These are phyloP conservation scores for Hirtodrosophila alboralis DNA, from an alignment of 2,888 invertebrate species.

Conservation along the genomic window DNA sequence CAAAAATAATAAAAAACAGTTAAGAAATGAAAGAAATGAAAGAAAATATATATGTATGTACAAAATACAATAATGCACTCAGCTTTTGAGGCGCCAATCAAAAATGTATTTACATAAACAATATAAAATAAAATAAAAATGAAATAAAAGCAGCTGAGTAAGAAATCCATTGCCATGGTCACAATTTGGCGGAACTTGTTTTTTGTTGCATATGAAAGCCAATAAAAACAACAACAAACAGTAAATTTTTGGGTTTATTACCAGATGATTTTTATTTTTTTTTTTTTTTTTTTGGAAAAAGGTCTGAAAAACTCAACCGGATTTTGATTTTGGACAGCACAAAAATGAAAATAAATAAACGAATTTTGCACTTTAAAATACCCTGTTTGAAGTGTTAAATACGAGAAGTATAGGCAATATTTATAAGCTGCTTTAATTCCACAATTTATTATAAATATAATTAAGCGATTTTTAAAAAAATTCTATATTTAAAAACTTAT, in stretches of 20 bases:
- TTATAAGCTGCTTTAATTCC: too few relatives aligned
- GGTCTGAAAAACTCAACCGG: constrained; percentile 46
- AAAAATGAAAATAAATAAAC: constrained; percentile 7
- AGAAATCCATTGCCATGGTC: constrained; percentile 79
- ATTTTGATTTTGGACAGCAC: constrained; percentile 23
- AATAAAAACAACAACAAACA: constrained; percentile 7
- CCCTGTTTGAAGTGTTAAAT: not conserved
- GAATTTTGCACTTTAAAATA: not conserved
- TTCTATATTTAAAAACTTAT: too few relatives aligned
- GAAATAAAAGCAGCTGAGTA: constrained; percentile 37
- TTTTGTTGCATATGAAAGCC: constrained; percentile 41
- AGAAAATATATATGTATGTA: constrained; percentile 17
- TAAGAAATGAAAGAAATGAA: constrained; percentile 5
- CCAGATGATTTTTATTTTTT: constrained; percentile 47
- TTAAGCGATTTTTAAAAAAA: too few relatives aligned
- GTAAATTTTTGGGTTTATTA: constrained; percentile 55
- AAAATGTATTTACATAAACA: constrained; percentile 65
- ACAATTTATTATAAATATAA: too few relatives aligned
- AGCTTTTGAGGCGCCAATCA: constrained; percentile 28
- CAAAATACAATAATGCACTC: too few relatives aligned
- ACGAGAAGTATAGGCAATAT: too few relatives aligned
- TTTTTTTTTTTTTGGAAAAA: constrained; percentile 29
- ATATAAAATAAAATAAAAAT: too few relatives aligned
- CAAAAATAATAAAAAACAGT: constrained; percentile 28
- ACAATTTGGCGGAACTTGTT: constrained; percentile 77